Conservation (phyloP, 2,888 invertebrate genomes). For the Andricus quercusramuli region DNA sequence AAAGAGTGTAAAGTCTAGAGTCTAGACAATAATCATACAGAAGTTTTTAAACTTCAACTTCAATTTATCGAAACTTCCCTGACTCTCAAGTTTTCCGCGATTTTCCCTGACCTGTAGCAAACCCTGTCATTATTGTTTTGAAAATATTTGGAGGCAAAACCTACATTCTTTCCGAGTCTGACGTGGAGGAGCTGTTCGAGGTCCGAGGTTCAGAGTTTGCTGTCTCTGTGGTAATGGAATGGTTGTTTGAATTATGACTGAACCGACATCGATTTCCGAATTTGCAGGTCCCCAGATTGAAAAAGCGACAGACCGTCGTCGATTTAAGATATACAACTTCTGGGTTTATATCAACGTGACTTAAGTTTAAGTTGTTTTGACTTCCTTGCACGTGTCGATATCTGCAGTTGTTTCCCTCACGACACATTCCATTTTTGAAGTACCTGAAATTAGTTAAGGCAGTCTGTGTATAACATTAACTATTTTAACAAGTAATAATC, state of each 20-base stretch:
- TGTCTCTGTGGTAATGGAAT: conserved; percentile 58
- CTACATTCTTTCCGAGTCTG: conserved; percentile 54
- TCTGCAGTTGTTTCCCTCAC: conserved; percentile 73
- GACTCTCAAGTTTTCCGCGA: no score
- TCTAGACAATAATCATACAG: no score
- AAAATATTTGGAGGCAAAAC: conserved; percentile 26
- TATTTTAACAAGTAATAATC: no score
- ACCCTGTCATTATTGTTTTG: not conserved
- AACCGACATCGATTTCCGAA: conserved; percentile 72
- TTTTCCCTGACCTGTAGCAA: no score
- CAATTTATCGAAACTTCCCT: no score
- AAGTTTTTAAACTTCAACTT: no score
- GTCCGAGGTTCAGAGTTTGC: conserved; percentile 59
- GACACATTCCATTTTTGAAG: conserved; percentile 74
- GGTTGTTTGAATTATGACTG: conserved; percentile 62
- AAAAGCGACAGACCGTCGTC: conserved; percentile 68
- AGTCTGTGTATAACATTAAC: not conserved
- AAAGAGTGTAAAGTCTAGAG: no score
- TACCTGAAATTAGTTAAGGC: conserved; percentile 64
- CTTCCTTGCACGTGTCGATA: conserved; percentile 69
- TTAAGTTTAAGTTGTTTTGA: conserved; percentile 60
- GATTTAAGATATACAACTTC: conserved; percentile 47
- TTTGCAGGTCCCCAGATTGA: conserved; percentile 73
- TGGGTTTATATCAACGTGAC: conserved; percentile 51
- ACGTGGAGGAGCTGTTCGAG: conserved; percentile 50